Conservation (phyloP, 2,797 vertebrate species). For the Calcarius lapponicus region DNA sequence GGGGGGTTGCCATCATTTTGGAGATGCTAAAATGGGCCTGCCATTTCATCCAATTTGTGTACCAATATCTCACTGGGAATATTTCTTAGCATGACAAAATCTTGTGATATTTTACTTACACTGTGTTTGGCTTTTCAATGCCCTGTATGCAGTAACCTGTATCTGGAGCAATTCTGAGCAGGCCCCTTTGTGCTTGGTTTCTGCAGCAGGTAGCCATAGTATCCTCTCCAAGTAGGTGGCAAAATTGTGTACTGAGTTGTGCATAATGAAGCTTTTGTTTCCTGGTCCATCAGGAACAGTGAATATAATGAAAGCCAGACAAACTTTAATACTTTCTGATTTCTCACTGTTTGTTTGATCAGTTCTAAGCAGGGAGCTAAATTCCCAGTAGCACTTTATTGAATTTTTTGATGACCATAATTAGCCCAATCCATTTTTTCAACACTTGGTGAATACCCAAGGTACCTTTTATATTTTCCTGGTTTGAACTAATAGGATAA, state of each 20-base stretch:
- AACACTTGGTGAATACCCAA: neutral
- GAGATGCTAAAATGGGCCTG: neutral
- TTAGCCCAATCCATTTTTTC: neutral
- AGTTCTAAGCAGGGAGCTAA: neutral
- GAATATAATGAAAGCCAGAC: slow-evolving; percentile 49
- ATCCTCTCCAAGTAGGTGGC: slow-evolving; percentile 57
- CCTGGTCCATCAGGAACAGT: slow-evolving; percentile 10
- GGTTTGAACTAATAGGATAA: neutral
- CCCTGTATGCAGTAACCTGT: neutral
- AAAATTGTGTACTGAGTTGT: slow-evolving; percentile 55
- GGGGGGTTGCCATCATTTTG: fast-evolving
- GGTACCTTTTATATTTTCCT: neutral
- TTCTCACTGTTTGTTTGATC: slow-evolving; percentile 24
- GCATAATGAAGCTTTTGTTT: slow-evolving; percentile 63
- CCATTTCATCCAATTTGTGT: neutral
- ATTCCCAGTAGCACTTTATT: neutral
- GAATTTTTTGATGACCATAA: neutral
- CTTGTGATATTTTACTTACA: neutral
- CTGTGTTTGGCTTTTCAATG: neutral
- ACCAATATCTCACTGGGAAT: neutral
- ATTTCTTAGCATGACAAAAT: neutral
- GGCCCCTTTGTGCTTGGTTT: neutral
- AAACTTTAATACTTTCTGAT: slow-evolving; percentile 47
- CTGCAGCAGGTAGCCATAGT: neutral
- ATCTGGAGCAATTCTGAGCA: neutral